Evolutionary conservation across 2,797 vertebrate species (phyloP).

Genomic region (Stomatorhinus walkeri): DNA sequence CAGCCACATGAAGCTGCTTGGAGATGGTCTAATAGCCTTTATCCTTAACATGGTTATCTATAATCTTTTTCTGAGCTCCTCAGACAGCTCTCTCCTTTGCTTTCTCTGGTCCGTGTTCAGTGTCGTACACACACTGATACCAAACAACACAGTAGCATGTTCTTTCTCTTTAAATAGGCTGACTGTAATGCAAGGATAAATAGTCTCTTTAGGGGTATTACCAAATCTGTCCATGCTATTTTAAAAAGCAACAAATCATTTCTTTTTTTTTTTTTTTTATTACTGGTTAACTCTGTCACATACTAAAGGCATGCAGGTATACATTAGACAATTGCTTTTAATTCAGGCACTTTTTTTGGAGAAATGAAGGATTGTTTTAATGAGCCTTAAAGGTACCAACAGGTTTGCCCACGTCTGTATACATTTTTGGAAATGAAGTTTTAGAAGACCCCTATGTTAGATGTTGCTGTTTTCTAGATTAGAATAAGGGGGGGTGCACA

Average conservation of each 20-base stretch:
- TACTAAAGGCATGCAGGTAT: not conserved
- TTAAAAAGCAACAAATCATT: not conserved
- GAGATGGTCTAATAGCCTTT: not conserved
- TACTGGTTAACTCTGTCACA: not conserved
- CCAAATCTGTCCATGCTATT: not conserved
- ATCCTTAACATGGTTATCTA: not conserved
- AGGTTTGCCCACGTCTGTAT: not conserved
- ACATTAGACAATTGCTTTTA: not conserved
- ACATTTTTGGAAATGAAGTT: not conserved
- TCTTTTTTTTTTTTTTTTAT: no score
- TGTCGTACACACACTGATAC: not conserved
- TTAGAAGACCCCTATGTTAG: not conserved
- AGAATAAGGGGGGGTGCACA: not conserved
- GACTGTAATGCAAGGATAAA: not conserved
- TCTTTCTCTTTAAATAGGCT: not conserved
- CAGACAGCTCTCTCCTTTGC: not conserved
- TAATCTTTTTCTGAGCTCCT: not conserved
- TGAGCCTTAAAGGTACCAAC: not conserved
- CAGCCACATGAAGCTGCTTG: not conserved
- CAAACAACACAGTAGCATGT: not conserved
- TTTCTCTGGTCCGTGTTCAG: not conserved
- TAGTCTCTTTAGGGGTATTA: not conserved
- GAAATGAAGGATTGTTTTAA: not conserved
- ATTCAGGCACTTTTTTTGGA: not conserved
- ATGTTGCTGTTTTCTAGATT: not conserved